Evolutionary conservation across 2,113 vertebrate genomes (phyloP), one percentile per base, ranked within the genome.

Genomic region (Zosterops pallidus): DNA sequence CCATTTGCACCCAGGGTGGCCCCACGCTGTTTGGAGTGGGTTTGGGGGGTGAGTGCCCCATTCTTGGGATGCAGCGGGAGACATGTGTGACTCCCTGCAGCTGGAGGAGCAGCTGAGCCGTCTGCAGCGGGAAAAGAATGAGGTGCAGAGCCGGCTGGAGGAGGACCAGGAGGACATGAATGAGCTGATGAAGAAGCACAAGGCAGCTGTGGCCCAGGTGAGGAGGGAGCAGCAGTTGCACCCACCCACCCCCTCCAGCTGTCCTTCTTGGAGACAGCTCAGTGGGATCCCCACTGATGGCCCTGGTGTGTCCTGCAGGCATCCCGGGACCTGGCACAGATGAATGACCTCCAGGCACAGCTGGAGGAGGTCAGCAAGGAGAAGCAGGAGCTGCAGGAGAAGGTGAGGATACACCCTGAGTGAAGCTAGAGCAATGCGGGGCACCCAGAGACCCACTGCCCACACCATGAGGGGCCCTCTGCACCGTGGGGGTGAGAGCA

Each of bases 141-240:
- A 99, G 92, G 95, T 99, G 74, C 99, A 99, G 98, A 99, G 98
- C 49, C 98, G 99, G 39, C 98, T 99, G 97, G 99, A 99, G 92
- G 99, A 99, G 80, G 99, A 99, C 93, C 99, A 99, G 97, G 99
- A 99, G 92, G 99, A 99, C 97, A 98, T 99, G 96, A 99, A 99
- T 5, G 99, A 99, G 91, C 98, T 99, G 92, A 99, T 99, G 99
- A 99, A 99, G 98, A 99, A 99, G 89, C 99, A 99, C 97, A 99
- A 99, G 96, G 98, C 99, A 0, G 98, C 99, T 2, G 99, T 99
- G 79, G 98, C 99, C 41, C 99, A 99, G 99, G 99, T 99, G 97
- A 97, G 75, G 8, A 23, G 18, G 12, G 2, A 20, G 6, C 5
- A 9, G 25, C 46, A 42, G 17, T 52, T 6, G 4, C 2, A 6